Evolutionary conservation across 1,140 invertebrate species (phyloP), one percentile per base, ranked within the genome.

Genomic region (Chymomyza costata): DNA sequence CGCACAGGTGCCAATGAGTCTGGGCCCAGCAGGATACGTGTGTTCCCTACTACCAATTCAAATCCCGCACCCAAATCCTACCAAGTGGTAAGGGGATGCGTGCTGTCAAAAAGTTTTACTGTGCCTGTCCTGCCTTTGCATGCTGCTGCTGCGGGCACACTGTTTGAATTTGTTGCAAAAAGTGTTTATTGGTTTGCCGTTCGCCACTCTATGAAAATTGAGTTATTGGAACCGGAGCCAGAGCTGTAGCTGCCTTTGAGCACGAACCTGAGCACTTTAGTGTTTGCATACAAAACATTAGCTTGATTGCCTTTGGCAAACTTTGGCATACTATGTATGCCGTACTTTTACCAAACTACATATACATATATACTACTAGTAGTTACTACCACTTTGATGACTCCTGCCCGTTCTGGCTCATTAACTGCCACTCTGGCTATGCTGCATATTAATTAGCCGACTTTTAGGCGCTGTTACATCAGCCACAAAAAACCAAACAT

Each of bases 361-460:
- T 25, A 25, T 8, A 8, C 21, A 5, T 25, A 25, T 25, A 25
- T 25, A 25, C 21, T 5, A 25, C 3, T 25, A 25, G 3, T 3
- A 5, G 21, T 76, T 71, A 78, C 66, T 61, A 38, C 50, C 70
- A 61, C 59, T 69, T 63, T 57, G 47, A 13, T 25, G 34, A 35
- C 14, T 38, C 31, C 18, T 17, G 18, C 6, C 6, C 16, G n/a
- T n/a, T 41, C 19, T 15, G 17, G 28, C 5, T 45, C 25, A 18
- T 39, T 50, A 37, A 39, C 53, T 28, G 5, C 25, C 25, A 5
- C 5, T 6, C 25, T 44, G 40, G 45, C 56, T 31, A 10, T 63
- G 71, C 59, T 66, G 73, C 67, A 80, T 73, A 78, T 78, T 78
- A 78, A 78, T 78, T 78, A 78, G 71, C 63, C 68, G 71, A 78